A percentile compares a stretch with the other conserved stretches of the same genome.
Conservation (phyloP, 2,113 vertebrate species). For the Protobothrops mucrosquamatus region DNA sequence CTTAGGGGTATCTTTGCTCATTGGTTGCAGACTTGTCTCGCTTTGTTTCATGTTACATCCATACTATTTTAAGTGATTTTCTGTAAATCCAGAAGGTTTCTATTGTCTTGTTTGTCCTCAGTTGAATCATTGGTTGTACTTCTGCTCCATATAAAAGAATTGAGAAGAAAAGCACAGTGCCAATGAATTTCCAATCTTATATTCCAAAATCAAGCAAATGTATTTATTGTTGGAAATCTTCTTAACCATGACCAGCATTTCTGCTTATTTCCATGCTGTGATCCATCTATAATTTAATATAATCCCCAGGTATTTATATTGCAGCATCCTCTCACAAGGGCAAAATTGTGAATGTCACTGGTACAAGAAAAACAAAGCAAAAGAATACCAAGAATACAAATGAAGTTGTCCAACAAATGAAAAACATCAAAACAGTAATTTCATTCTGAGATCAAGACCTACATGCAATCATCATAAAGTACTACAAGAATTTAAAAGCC, state of each 20-base stretch:
- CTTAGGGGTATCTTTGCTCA: not conserved
- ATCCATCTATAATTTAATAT: not conserved
- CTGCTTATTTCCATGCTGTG: not conserved
- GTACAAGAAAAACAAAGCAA: not conserved
- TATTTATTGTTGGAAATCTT: not conserved
- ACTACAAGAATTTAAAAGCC: not conserved
- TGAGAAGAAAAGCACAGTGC: not conserved
- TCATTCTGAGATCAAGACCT: not conserved
- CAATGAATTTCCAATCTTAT: not conserved
- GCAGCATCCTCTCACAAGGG: not conserved
- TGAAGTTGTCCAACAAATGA: not conserved
- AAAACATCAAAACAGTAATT: not conserved
- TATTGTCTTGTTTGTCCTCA: not conserved
- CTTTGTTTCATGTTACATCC: not conserved
- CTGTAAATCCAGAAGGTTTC: not conserved
- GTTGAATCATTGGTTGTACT: not conserved
- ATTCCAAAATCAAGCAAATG: not conserved
- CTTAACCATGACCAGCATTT: not conserved
- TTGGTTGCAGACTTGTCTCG: not conserved
- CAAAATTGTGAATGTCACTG: not conserved
- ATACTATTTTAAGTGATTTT: not conserved
- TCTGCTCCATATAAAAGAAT: not conserved
- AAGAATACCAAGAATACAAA: not conserved
- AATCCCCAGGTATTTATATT: not conserved
- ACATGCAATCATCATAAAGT: not conserved